Conservation (phyloP, 35 echinoderm and acorn worm species). For the Strongylocentrotus purpuratus region DNA sequence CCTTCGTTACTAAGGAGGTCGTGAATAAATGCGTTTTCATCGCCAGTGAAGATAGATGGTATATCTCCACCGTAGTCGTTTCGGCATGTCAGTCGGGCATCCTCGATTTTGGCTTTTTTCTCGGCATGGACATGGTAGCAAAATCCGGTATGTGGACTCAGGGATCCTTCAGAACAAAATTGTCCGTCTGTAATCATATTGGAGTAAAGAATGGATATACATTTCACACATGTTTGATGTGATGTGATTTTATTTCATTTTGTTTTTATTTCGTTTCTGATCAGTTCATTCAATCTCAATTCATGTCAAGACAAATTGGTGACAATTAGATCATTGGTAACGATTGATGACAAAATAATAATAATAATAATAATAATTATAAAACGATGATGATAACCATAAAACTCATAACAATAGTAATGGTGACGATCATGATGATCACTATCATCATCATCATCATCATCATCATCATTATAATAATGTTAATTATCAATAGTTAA, state of each 20-base stretch:
- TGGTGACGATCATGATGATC: no score
- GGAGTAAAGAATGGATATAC: background rate
- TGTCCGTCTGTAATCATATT: background rate
- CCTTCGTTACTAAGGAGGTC: background rate
- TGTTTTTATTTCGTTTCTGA: no score
- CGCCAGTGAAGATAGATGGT: background rate
- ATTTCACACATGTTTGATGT: background rate
- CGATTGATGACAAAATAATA: background rate
- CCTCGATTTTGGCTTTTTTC: background rate
- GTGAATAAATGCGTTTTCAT: background rate
- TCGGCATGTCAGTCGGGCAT: background rate
- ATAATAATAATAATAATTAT: background rate
- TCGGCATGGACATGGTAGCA: background rate
- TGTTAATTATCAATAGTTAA: no score
- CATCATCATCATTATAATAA: no score
- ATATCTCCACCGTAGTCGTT: background rate
- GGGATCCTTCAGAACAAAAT: background rate
- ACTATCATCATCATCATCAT: no score
- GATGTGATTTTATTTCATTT: background rate
- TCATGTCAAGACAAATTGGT: background rate
- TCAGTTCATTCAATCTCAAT: no score
- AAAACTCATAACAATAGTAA: background rate
- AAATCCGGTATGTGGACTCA: background rate
- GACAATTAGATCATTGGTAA: background rate
- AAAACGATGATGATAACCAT: background rate